A percentile compares a stretch with the other conserved stretches of the same genome.
phyloP scores from a whole-genome alignment of 2,888 invertebrate species.

The Yponomeuta plumbellus region DNA sequence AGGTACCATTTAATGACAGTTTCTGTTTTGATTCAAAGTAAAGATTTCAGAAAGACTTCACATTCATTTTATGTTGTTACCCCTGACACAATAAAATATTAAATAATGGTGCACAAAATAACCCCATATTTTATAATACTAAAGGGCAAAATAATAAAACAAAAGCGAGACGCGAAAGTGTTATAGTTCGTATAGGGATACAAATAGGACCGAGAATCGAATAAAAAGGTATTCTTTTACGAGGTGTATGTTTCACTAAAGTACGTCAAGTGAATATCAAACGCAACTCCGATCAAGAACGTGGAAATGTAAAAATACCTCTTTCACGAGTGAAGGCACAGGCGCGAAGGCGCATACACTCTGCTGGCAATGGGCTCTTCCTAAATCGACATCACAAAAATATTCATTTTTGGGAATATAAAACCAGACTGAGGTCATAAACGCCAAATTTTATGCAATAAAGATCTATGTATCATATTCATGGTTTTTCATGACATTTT shows the following conservation, averaged over 20 bases:
- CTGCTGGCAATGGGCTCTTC: conserved; percentile 15
- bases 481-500: no score
- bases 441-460: no score
- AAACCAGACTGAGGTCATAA: background rate
- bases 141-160: background rate
- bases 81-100: background rate
- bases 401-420: no score
- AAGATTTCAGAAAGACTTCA: background rate
- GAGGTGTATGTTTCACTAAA: no score
- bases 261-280: background rate
- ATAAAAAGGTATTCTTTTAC: background rate
- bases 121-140: background rate
- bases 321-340: conserved; percentile 66
- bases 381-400: no score
- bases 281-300: conserved; percentile 26
- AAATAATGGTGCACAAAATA: background rate
- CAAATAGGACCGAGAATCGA: background rate
- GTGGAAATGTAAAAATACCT: conserved; percentile 66
- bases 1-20: background rate
- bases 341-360: conserved; percentile 49
- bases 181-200: background rate
- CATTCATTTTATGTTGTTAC: background rate
- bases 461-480: no score
- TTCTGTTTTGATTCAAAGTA: background rate
- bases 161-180: background rate